Evolutionary conservation across 2,113 vertebrate species (phyloP).

Genomic region (Malurus melanocephalus): DNA sequence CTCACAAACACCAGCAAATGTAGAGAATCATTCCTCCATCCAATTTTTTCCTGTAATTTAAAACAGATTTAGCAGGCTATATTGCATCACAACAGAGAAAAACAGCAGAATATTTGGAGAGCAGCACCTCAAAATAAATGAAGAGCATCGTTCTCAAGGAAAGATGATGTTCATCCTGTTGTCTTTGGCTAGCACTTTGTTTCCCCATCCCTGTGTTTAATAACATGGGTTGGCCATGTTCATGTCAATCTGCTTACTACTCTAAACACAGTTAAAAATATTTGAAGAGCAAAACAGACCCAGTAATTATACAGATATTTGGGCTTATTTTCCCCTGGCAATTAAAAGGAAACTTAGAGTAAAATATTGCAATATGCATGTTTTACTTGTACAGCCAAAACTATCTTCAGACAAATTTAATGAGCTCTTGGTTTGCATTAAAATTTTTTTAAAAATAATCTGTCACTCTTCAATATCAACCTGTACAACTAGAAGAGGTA

Average conservation of each 20-base stretch:
- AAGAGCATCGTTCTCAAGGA: not conserved
- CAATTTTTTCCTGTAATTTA: constrained; percentile 87
- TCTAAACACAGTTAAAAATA: not conserved
- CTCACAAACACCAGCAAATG: constrained; percentile 95
- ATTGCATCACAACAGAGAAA: not conserved
- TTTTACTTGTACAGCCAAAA: constrained; percentile 1
- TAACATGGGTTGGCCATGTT: not conserved
- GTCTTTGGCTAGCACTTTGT: not conserved
- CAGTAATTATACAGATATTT: not conserved
- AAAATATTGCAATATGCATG: not conserved
- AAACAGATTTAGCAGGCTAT: constrained; percentile 11
- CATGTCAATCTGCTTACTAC: not conserved
- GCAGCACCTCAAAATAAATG: not conserved
- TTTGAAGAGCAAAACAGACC: not conserved
- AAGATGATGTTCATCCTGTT: not conserved
- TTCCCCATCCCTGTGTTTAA: not conserved
- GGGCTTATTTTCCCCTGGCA: not conserved
- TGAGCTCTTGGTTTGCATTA: not conserved
- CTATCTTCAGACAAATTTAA: constrained; percentile 7
- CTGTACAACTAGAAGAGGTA: not conserved
- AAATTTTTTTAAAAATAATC: not conserved
- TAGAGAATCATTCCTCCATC: constrained; percentile 95
- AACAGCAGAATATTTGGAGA: not conserved
- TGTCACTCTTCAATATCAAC: not conserved
- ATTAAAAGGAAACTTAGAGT: not conserved